phyloP scores from a whole-genome alignment of 2,113 vertebrate species.

The Muntiacus reevesi region DNA sequence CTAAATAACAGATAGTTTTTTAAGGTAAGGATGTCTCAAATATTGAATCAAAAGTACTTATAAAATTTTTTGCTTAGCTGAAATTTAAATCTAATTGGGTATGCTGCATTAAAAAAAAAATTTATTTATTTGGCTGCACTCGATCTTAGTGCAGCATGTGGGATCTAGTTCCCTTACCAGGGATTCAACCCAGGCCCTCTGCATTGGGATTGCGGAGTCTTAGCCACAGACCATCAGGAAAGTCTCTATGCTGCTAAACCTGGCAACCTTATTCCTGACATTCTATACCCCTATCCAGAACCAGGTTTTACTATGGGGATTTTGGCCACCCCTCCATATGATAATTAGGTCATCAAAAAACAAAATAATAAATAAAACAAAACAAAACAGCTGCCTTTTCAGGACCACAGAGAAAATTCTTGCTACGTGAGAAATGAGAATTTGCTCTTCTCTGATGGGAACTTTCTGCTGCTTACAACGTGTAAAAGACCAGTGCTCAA shows the following conservation, averaged over 20 bases:
- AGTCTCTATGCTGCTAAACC: not conserved
- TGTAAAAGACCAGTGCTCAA: not conserved
- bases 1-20: not conserved
- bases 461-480: not conserved
- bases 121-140: not conserved
- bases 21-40: not conserved
- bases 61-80: not conserved
- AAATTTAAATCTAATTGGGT: not conserved
- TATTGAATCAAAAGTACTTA: not conserved
- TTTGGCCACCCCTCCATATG: not conserved
- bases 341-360: not conserved
- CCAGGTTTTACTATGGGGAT: not conserved
- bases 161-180: not conserved
- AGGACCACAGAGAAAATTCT: not conserved
- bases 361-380: not conserved
- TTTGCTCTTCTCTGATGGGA: not conserved
- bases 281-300: not conserved
- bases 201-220: rapidly evolving
- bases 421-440: not conserved
- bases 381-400: not conserved
- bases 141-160: not conserved
- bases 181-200: not conserved
- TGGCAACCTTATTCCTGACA: not conserved
- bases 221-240: not conserved
- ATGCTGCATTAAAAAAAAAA: not conserved